These are phyloP conservation scores for Phrynosoma blainvillii DNA, from an alignment of 2,113 vertebrate genomes.

Conservation along the genomic window DNA sequence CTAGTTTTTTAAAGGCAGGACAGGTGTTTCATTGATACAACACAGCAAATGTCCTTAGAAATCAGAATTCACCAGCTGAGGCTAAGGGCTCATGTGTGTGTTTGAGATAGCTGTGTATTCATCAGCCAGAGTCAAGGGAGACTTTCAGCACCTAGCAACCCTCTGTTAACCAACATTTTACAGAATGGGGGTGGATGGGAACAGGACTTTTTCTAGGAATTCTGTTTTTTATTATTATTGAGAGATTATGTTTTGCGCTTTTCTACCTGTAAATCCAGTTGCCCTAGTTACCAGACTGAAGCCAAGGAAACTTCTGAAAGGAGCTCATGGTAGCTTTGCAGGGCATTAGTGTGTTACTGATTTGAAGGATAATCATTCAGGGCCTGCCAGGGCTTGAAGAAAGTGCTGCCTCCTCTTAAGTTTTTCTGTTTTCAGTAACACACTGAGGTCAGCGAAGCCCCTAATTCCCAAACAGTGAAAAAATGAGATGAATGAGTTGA, in stretches of 20 bases:
- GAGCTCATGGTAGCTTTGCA: neutral
- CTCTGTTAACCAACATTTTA: neutral
- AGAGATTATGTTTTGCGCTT: neutral
- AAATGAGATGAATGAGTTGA: neutral
- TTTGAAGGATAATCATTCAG: neutral
- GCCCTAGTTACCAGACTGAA: conserved; percentile 10
- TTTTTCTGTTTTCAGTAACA: neutral
- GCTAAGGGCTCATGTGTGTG: neutral
- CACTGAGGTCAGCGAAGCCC: neutral
- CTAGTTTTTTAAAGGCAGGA: neutral
- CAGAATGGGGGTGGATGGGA: neutral
- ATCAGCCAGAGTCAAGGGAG: neutral
- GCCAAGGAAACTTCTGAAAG: conserved; percentile 16
- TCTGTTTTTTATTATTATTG: neutral
- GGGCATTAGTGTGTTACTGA: conserved; percentile 5
- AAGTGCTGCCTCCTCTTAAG: neutral
- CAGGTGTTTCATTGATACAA: conserved; percentile 22
- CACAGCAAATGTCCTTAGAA: neutral
- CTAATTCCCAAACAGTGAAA: neutral
- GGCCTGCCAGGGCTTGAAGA: conserved; percentile 27
- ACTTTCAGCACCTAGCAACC: neutral
- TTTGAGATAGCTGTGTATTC: neutral
- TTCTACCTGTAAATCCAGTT: conserved; percentile 2
- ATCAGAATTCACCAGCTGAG: neutral
- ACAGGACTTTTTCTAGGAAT: neutral